Percentiles rank a stretch among this genome's conserved stretches.
phyloP scores from a whole-genome alignment of 1,140 invertebrate genomes.

The Leptinotarsa defecta region DNA sequence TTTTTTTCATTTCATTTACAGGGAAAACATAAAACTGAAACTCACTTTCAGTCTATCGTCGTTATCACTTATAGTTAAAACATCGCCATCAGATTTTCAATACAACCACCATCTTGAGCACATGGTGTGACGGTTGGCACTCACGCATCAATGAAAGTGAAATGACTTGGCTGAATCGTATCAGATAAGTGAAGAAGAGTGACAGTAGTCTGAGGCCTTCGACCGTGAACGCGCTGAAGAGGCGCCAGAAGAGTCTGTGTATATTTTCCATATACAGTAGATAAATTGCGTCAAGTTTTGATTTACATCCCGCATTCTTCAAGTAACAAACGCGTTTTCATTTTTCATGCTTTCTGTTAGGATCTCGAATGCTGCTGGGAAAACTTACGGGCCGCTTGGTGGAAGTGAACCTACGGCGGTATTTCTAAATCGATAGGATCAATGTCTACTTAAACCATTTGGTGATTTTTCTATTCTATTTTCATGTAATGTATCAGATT shows the following conservation, averaged over 20 bases:
- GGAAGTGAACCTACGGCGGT: too few species aligned
- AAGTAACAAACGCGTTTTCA: constrained; percentile 51
- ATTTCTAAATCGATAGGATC: too few species aligned
- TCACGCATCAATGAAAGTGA: constrained; percentile 20
- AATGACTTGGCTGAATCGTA: constrained; percentile 16
- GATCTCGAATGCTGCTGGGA: constrained; percentile 28
- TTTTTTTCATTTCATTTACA: too few species aligned
- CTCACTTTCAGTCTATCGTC: too few species aligned
- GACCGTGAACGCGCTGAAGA: constrained; percentile 29
- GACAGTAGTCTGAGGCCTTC: constrained; percentile 27
- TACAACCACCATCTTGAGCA: background rate
- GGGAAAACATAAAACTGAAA: too few species aligned
- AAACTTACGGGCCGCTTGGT: constrained; percentile 8
- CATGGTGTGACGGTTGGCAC: constrained; percentile 1
- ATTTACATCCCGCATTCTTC: constrained; percentile 55
- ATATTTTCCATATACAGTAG: constrained; percentile 51
- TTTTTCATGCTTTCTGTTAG: constrained; percentile 45
- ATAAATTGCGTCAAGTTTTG: constrained; percentile 55
- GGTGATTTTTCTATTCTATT: too few species aligned
- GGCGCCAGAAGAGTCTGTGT: constrained; percentile 42
- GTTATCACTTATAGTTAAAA: too few species aligned
- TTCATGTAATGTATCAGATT: too few species aligned
- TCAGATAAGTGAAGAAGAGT: constrained; percentile 15
- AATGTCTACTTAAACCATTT: too few species aligned
- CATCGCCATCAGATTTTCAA: background rate